Conservation (phyloP, 2,797 vertebrate species). For the Clarias laeviceps region DNA sequence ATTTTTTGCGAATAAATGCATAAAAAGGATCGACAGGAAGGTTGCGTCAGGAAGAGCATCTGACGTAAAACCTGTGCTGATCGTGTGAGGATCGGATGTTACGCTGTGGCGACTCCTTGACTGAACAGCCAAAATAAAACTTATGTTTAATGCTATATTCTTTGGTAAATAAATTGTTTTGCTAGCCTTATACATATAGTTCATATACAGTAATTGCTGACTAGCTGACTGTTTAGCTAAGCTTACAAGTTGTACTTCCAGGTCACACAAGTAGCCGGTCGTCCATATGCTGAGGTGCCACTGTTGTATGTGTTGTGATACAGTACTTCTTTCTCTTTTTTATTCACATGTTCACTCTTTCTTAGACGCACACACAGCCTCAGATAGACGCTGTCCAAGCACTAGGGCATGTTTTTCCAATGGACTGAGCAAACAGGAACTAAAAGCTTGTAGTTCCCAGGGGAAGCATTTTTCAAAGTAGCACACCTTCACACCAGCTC, state of each 20-base stretch:
- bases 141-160: not conserved
- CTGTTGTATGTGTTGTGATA: not conserved
- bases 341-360: not conserved
- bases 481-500: conserved; percentile 78
- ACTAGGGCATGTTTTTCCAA: conserved; percentile 70
- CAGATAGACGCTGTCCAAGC: conserved; percentile 62
- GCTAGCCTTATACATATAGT: not conserved
- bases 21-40: too few species aligned
- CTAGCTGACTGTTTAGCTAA: not conserved
- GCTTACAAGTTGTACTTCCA: not conserved
- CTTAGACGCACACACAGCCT: conserved; percentile 39
- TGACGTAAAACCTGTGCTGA: too few species aligned
- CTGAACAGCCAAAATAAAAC: too few species aligned
- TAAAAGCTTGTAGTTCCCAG: conserved; percentile 77
- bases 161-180: not conserved
- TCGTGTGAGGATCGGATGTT: too few species aligned
- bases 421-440: conserved; percentile 80
- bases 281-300: too few species aligned
- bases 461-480: conserved; percentile 78
- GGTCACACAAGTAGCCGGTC: too few species aligned
- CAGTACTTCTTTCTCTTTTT: not conserved
- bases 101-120: too few species aligned
- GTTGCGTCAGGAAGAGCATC: too few species aligned
- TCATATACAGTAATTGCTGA: not conserved
- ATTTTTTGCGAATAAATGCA: too few species aligned